Conservation (phyloP, 2,888 invertebrate species). For the Limnephilus rhombicus region DNA sequence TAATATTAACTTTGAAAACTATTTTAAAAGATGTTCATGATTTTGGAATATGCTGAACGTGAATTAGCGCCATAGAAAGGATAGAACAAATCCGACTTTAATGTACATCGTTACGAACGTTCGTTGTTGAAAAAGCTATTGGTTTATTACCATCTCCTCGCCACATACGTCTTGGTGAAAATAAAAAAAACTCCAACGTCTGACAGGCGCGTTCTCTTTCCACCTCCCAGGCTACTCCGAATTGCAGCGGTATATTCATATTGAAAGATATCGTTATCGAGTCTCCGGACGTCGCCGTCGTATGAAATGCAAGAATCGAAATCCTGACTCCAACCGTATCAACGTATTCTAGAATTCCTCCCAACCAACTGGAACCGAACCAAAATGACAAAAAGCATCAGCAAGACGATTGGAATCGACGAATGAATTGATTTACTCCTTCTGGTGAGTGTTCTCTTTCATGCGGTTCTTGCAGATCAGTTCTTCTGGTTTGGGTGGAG, state of each 20-base stretch:
- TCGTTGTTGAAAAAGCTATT: neutral
- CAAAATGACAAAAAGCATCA: neutral
- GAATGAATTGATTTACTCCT: neutral
- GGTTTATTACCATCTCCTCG: neutral
- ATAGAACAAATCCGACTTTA: no score
- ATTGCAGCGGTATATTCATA: slow-evolving; percentile 52
- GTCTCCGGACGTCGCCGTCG: slow-evolving; percentile 48
- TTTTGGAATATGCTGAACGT: no score
- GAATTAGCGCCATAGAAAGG: no score
- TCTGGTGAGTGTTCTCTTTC: neutral
- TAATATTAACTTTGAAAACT: no score
- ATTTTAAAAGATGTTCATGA: no score
- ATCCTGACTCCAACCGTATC: slow-evolving; percentile 19
- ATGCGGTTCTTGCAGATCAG: neutral
- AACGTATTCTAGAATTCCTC: neutral
- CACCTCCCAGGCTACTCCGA: slow-evolving; percentile 37
- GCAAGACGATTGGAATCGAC: neutral
- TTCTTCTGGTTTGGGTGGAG: slow-evolving; percentile 19
- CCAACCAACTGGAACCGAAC: neutral
- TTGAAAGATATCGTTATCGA: slow-evolving; percentile 56
- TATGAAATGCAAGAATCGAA: slow-evolving; percentile 32
- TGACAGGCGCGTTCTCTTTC: slow-evolving; percentile 45
- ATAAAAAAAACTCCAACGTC: slow-evolving; percentile 45
- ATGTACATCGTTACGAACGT: no score
- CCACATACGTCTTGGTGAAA: slow-evolving; percentile 17